These are phyloP conservation scores for Semnornis frantzii DNA, from an alignment of 2,113 vertebrate species.

Conservation along the genomic window DNA sequence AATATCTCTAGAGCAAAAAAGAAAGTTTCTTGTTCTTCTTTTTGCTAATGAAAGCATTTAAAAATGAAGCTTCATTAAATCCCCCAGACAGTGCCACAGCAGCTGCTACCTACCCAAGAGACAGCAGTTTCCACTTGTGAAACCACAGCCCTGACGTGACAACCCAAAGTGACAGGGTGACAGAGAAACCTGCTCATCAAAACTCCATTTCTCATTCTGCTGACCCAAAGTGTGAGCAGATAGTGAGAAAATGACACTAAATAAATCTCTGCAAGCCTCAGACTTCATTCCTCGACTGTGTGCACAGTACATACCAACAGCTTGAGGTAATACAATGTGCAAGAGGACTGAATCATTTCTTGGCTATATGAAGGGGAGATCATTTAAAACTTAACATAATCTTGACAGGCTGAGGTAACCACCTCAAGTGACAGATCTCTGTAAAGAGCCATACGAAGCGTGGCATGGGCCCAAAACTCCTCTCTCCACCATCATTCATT, in stretches of 20 bases:
- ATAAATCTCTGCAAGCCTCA: slow-evolving; percentile 9
- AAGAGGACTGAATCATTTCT: slow-evolving; percentile 62
- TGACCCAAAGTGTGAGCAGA: neutral
- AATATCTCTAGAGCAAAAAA: neutral
- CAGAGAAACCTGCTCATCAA: neutral
- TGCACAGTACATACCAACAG: slow-evolving; percentile 54
- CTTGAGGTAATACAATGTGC: slow-evolving; percentile 47
- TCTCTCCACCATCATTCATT: neutral
- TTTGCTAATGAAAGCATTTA: neutral
- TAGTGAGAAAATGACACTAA: slow-evolving; percentile 6
- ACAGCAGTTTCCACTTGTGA: neutral
- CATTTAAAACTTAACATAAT: slow-evolving; percentile 47
- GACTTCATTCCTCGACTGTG: slow-evolving; percentile 18
- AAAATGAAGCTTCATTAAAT: neutral
- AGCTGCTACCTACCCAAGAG: neutral
- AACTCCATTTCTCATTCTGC: slow-evolving; percentile 7
- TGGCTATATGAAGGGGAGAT: slow-evolving; percentile 37
- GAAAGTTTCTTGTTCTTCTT: neutral
- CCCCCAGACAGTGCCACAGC: neutral
- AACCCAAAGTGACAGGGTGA: neutral
- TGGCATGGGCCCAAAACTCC: slow-evolving; percentile 21
- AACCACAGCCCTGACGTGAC: neutral
- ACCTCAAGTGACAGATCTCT: slow-evolving; percentile 44
- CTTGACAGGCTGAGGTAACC: slow-evolving; percentile 57
- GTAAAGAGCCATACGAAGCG: neutral